These are phyloP conservation scores for Drymonia ruficornis DNA, from an alignment of 2,888 invertebrate genomes.

Conservation along the genomic window DNA sequence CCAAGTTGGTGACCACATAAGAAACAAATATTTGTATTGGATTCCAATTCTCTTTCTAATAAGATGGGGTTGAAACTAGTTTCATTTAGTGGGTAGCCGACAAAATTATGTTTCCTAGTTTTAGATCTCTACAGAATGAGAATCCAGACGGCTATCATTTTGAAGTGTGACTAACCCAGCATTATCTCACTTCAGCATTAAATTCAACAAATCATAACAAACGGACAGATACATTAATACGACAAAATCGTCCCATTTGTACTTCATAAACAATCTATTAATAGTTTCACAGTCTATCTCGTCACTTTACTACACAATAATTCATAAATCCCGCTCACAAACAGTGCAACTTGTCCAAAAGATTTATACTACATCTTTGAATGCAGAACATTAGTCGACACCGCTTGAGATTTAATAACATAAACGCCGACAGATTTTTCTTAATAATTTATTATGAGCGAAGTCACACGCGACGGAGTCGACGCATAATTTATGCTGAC, in stretches of 20 bases:
- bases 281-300: slow-evolving; percentile 25
- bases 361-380: slow-evolving; percentile 37
- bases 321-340: slow-evolving; percentile 32
- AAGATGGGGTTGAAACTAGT: too few relatives aligned
- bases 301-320: slow-evolving; percentile 31
- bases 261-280: slow-evolving; percentile 18
- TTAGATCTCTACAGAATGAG: background rate
- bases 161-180: background rate
- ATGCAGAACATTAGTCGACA: slow-evolving; percentile 23
- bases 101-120: too few relatives aligned
- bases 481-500: slow-evolving; percentile 57
- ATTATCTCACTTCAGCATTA: background rate
- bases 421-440: slow-evolving; percentile 58
- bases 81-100: too few relatives aligned
- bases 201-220: background rate
- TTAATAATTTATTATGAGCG: slow-evolving; percentile 54
- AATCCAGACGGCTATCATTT: background rate
- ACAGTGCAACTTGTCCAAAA: slow-evolving; percentile 38
- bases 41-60: too few relatives aligned
- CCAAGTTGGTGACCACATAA: too few relatives aligned
- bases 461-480: slow-evolving; percentile 54
- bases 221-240: background rate
- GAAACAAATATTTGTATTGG: too few relatives aligned
- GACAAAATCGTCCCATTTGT: background rate
- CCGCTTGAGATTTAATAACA: slow-evolving; percentile 45